Base-by-base conservation (phyloP, 2,888 invertebrate genomes). In the Chirona hameri region DNA sequence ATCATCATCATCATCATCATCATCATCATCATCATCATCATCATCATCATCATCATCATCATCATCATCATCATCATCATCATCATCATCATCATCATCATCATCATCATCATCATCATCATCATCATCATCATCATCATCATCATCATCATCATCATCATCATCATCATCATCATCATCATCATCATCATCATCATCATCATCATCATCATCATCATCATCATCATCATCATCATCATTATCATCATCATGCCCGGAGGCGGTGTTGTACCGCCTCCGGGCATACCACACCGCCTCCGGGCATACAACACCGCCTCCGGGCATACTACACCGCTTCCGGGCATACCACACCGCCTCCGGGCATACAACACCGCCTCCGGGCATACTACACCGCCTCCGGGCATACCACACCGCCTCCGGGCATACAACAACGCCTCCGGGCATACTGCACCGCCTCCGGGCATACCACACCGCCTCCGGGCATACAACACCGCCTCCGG, bases 21-120 rank as follows among this genome's bases (percentile, higher is more conserved):
- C 65, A 65, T 65, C 65, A 65, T 65, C 65, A 79, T 79, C 31
- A 79, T 29, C 79, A 27, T 79, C 79, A 27, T 79, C 79, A 79
- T 79, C 31, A 24, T 79, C 31, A 29, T 29, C 79, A 79, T 79
- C 79, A 27, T 79, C 31, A 29, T 79, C 79, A 27, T 29, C 79
- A 27, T 79, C 31, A 29, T 79, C 31, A 29, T 79, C 79, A 79
- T 79, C 79, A 27, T 79, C 31, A 79, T 29, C 79, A 27, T 79
- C 79, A 27, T 29, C 79, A 79, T 29, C 31, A 27, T 79, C 31
- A 79, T 29, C 79, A 79, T 79, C 79, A 79, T 29, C 31, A 79
- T 29, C 79, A 27, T n/a, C 79, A 27, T 29, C 79, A 79, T 79
- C 31, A 21, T 79, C 31, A 29, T 79, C 79, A 79, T 79, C 79